Conservation (phyloP, 1,140 invertebrate genomes). For the Zaprionus ghesquierei region DNA sequence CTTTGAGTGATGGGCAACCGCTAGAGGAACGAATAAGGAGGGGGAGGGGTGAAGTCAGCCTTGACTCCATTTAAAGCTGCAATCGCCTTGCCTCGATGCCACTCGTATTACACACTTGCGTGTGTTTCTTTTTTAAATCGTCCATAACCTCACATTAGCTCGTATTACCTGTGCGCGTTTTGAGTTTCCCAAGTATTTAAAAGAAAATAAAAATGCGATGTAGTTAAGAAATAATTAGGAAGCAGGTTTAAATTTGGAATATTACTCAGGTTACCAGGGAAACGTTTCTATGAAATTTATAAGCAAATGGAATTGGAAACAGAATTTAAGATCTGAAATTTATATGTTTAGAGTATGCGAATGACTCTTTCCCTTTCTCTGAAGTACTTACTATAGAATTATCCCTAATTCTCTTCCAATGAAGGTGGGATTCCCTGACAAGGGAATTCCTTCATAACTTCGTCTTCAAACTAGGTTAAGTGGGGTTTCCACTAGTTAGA, state of each 20-base stretch:
- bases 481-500: too few species aligned
- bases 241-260: background rate
- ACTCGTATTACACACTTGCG: background rate
- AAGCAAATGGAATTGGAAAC: too few species aligned
- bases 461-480: too few species aligned
- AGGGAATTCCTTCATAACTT: too few species aligned
- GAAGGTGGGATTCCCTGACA: too few species aligned
- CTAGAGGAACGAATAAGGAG: background rate
- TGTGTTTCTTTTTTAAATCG: background rate
- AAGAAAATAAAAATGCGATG: background rate
- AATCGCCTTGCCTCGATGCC: background rate
- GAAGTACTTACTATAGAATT: too few species aligned
- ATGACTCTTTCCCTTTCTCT: too few species aligned
- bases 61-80: constrained; percentile 55
- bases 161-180: background rate
- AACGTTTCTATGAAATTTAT: too few species aligned
- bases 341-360: too few species aligned
- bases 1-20: constrained; percentile 32
- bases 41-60: constrained; percentile 8
- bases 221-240: background rate
- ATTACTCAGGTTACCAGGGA: too few species aligned
- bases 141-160: background rate
- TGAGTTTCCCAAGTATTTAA: background rate
- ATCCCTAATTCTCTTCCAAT: too few species aligned
- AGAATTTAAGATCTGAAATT: too few species aligned